Evolutionary conservation across 2,797 vertebrate genomes (phyloP), one percentile per base, ranked within the genome.

Genomic region (Pangasius larnaudii): DNA sequence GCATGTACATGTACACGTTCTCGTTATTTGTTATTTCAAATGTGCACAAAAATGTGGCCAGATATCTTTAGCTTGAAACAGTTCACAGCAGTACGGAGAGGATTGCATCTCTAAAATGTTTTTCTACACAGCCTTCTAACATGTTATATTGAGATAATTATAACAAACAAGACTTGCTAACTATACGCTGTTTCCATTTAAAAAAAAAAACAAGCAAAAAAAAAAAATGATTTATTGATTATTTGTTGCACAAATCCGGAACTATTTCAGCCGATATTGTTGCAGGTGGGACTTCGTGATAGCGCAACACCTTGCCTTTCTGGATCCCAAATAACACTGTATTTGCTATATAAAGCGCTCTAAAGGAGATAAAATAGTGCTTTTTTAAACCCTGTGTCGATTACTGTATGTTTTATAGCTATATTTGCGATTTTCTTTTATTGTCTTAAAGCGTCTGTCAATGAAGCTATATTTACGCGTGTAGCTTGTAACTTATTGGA

Each of bases 241-340:
- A 81, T 63, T 83, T 58, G 16, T 56, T 18, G 27, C 27, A 63
- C 46, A 53, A 84, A 53, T 53, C 63, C 69, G 89, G 86, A 88
- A 88, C 90, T 19, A 0, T 56, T 11, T 63, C 49, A 71, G 51
- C 0, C 89, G 91, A 0, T 18, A 3, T 42, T 92, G 92, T 93
- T 94, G 91, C 89, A 85, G 56, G 10, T 36, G 91, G 89, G 91
- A 74, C 89, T 1, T 33, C 8, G 27, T 88, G 84, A 42, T 69
- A 0, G 5, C 13, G 86, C 19, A 84, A 90, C 89, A 89, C 83
- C 8, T 39, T 27, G 16, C 16, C 10, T 33, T 67, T 27, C 11
- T 24, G 14, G 3, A 36, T 53, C n/a, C 11, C 2, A 24, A 56
- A 24, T 30, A 33, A 39, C 3, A 8, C 6, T 27, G 30, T 16